Percentiles rank a stretch among this genome's conserved stretches.
These are phyloP conservation scores for Danaus chrysippus DNA, from an alignment of 2,888 invertebrate species.

Conservation along the genomic window DNA sequence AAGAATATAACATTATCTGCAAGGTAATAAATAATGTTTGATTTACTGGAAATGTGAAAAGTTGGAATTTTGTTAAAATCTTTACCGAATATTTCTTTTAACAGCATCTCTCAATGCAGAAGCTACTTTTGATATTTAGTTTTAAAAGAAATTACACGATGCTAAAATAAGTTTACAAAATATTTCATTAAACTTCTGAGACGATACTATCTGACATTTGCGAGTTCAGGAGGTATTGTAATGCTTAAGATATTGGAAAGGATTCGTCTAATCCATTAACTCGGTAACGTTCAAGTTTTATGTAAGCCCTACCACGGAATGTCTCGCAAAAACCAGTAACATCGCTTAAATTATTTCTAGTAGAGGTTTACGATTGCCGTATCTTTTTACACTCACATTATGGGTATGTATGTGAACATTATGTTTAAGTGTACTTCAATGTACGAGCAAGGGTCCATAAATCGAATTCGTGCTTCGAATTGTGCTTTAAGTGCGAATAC, in stretches of 20 bases:
- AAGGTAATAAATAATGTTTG: too few species aligned
- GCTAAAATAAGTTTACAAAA: too few species aligned
- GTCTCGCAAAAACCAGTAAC: slow-evolving; percentile 72
- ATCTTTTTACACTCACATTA: slow-evolving; percentile 77
- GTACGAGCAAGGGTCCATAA: slow-evolving; percentile 67
- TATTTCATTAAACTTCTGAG: too few species aligned
- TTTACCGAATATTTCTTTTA: too few species aligned
- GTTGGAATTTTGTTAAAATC: too few species aligned
- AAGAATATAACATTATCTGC: too few species aligned
- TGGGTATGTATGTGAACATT: slow-evolving; percentile 72
- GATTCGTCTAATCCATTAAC: slow-evolving; percentile 78
- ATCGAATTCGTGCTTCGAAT: slow-evolving; percentile 71
- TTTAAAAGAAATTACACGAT: too few species aligned
- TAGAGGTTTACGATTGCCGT: slow-evolving; percentile 74
- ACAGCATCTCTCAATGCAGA: too few species aligned
- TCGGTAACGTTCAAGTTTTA: slow-evolving; percentile 74
- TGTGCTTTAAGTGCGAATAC: slow-evolving; percentile 10
- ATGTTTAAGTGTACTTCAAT: slow-evolving; percentile 65
- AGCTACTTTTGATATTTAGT: too few species aligned
- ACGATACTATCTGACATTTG: not conserved
- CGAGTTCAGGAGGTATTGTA: not conserved
- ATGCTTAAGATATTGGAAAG: slow-evolving; percentile 64
- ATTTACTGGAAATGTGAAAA: too few species aligned
- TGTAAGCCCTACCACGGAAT: slow-evolving; percentile 71
- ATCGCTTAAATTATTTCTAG: slow-evolving; percentile 77